Percentiles rank a stretch among this genome's conserved stretches.
Conservation (phyloP, 2,888 invertebrate species). For the Andrena haemorrhoa region DNA sequence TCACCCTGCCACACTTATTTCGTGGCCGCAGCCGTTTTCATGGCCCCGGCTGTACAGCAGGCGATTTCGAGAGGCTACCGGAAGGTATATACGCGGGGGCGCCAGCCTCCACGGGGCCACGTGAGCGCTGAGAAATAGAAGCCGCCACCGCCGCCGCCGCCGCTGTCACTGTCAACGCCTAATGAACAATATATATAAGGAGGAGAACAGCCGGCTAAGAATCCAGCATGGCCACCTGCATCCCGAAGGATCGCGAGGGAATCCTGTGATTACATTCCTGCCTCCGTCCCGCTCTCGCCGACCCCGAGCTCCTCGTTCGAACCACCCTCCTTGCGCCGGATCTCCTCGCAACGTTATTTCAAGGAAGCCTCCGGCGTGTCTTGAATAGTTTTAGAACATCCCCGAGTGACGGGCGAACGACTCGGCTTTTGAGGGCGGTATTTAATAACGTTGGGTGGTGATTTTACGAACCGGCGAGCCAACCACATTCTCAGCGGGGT, state of each 20-base stretch:
- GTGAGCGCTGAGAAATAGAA: constrained; percentile 69
- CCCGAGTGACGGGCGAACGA: constrained; percentile 49
- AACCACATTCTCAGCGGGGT: too few relatives aligned
- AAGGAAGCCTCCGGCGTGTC: constrained; percentile 58
- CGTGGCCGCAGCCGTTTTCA: constrained; percentile 63
- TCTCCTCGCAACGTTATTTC: constrained; percentile 66
- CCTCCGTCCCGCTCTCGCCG: constrained; percentile 65
- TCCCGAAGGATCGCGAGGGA: constrained; percentile 83
- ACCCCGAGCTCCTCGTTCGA: constrained; percentile 43
- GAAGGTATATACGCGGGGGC: constrained; percentile 27
- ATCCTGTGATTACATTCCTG: constrained; percentile 85
- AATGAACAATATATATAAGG: constrained; percentile 81
- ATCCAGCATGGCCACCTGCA: constrained; percentile 83
- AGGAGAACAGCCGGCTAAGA: constrained; percentile 80
- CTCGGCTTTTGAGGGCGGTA: constrained; percentile 33
- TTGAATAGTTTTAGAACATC: constrained; percentile 73
- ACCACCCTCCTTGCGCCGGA: constrained; percentile 17
- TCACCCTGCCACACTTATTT: constrained; percentile 71
- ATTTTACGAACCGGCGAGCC: constrained; percentile 12
- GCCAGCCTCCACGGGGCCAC: constrained; percentile 26
- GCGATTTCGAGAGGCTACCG: constrained; percentile 63
- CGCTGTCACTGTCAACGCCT: constrained; percentile 79
- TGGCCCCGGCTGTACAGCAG: constrained; percentile 45
- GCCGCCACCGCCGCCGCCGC: constrained; percentile 47
- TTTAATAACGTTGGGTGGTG: constrained; percentile 52